Conservation (phyloP, 2,888 invertebrate genomes). For the Cyclophora albipunctata region DNA sequence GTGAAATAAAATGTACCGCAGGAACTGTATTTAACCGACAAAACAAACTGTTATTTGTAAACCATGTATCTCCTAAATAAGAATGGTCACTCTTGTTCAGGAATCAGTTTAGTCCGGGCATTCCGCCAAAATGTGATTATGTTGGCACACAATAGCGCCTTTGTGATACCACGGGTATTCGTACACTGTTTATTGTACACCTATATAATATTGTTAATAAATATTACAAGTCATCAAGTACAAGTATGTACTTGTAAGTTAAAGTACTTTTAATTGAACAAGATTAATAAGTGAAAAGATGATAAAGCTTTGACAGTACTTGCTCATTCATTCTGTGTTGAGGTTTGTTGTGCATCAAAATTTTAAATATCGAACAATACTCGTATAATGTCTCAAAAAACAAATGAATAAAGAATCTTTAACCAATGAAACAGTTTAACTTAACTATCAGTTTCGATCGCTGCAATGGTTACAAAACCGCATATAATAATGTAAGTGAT, state of each 20-base stretch:
- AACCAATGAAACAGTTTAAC: too few relatives aligned
- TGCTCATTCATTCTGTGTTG: background rate
- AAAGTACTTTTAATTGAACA: background rate
- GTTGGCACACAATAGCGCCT: slow-evolving; percentile 28
- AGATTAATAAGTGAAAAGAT: background rate
- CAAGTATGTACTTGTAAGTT: background rate
- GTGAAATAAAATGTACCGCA: too few relatives aligned
- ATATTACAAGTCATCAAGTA: background rate
- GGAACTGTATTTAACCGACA: too few relatives aligned
- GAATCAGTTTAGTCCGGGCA: slow-evolving; percentile 44
- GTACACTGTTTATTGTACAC: background rate
- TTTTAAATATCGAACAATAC: too few relatives aligned
- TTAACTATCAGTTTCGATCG: too few relatives aligned
- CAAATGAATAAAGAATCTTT: too few relatives aligned
- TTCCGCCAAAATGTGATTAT: slow-evolving; percentile 43
- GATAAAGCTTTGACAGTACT: background rate
- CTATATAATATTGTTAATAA: too few relatives aligned
- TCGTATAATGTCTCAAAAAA: too few relatives aligned
- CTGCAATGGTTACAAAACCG: background rate
- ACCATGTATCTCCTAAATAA: slow-evolving; percentile 7
- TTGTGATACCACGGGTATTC: slow-evolving; percentile 7
- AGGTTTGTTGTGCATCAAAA: background rate
- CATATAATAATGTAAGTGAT: background rate
- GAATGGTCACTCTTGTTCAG: slow-evolving; percentile 15
- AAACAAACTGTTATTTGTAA: too few relatives aligned